phyloP scores from a whole-genome alignment of 2,888 invertebrate genomes.

The Scaptodrosophila latifasciaeformis region DNA sequence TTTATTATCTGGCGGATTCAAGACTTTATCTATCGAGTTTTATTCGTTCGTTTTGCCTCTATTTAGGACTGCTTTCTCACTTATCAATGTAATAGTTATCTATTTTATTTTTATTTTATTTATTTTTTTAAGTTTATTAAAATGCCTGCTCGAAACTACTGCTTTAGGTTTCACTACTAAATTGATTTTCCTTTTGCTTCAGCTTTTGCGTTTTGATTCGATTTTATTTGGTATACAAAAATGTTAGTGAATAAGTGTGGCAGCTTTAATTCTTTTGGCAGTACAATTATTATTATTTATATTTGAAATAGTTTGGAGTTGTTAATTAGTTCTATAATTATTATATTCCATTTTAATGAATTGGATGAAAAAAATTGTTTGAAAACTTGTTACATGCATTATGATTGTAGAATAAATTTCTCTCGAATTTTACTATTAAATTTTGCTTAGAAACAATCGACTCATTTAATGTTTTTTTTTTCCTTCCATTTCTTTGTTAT shows the following conservation, averaged over 20 bases:
- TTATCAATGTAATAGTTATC: not conserved
- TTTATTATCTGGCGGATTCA: not conserved
- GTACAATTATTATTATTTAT: conserved; percentile 27
- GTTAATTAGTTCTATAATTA: no score
- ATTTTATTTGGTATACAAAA: conserved; percentile 18
- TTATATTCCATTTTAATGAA: not conserved
- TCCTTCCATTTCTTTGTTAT: conserved; percentile 22
- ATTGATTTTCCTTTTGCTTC: no score
- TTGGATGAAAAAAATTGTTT: not conserved
- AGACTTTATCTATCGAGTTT: no score
- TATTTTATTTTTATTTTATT: not conserved
- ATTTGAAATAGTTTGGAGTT: conserved; percentile 24
- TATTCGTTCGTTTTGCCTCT: not conserved
- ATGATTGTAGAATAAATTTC: conserved; percentile 50
- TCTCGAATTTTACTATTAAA: conserved; percentile 66
- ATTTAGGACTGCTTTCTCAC: not conserved
- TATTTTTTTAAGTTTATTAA: not conserved
- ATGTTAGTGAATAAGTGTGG: conserved; percentile 24
- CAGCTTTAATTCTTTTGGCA: conserved; percentile 55
- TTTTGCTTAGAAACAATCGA: conserved; percentile 41
- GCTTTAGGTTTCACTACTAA: not conserved
- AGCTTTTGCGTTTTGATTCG: no score
- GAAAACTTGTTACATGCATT: conserved; percentile 44
- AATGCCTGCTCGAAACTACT: conserved; percentile 2
- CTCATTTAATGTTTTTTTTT: conserved; percentile 33